phyloP scores from a whole-genome alignment of 1,140 invertebrate genomes.

The Macrostomum lignano region DNA sequence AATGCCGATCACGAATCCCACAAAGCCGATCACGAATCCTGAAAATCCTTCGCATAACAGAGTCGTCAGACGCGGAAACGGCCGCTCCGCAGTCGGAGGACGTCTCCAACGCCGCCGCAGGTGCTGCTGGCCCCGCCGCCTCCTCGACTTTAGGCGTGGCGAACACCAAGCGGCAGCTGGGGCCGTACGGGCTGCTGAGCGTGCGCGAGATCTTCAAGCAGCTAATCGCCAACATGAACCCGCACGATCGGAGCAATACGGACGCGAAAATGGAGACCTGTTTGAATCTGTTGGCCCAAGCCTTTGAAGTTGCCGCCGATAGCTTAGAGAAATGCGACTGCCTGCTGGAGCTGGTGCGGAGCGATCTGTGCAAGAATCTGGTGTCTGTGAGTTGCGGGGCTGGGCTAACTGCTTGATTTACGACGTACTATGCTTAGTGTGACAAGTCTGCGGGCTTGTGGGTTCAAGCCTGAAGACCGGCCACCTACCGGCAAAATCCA shows the following conservation, averaged over 20 bases:
- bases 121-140: conserved; percentile 6
- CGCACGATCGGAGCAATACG: conserved; percentile 51
- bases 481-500: background rate
- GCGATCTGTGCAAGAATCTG: conserved; percentile 67
- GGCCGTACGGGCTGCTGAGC: conserved; percentile 67
- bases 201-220: conserved; percentile 71
- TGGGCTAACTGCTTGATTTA: no score
- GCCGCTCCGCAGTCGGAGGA: no score
- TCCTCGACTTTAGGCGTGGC: background rate
- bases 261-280: conserved; percentile 75
- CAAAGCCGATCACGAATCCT: no score
- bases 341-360: conserved; percentile 51
- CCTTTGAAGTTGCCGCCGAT: conserved; percentile 66
- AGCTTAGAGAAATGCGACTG: conserved; percentile 48
- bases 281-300: conserved; percentile 58
- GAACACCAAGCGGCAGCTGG: no score
- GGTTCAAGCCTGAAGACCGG: no score
- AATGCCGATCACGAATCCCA: no score
- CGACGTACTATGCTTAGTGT: no score
- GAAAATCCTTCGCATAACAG: no score
- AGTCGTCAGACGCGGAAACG: no score
- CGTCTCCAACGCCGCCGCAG: background rate
- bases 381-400: no score
- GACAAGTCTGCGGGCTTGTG: background rate
- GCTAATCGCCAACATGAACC: conserved; percentile 60